Evolutionary conservation across 2,113 vertebrate genomes (phyloP).

Genomic region (Bos taurus): ARS-UCD2.0 NC_037335.1:30136001-30136500

Average conservation of each 20-base stretch:
- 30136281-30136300: slow-evolving; percentile 80
- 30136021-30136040: slow-evolving; percentile 50
- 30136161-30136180: slow-evolving; percentile 47
- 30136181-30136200: background rate
- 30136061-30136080: background rate
- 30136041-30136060: slow-evolving; percentile 36
- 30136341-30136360: slow-evolving; percentile 76
- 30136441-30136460: slow-evolving; percentile 44
- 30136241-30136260: background rate
- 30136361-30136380: slow-evolving; percentile 73
- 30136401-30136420: slow-evolving; percentile 73
- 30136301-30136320: slow-evolving; percentile 84
- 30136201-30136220: background rate
- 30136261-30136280: slow-evolving; percentile 69
- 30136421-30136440: slow-evolving; percentile 68
- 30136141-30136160: background rate
- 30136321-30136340: slow-evolving; percentile 81
- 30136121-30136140: background rate
- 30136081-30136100: slow-evolving; percentile 40
- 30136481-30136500: background rate
- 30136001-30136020: slow-evolving; percentile 51
- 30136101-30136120: background rate
- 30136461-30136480: background rate
- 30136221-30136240: slow-evolving; percentile 1
- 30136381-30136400: slow-evolving; percentile 76